Evolutionary conservation across 2,797 vertebrate species (phyloP).

Genomic region (Mionectes olivaceus): DNA sequence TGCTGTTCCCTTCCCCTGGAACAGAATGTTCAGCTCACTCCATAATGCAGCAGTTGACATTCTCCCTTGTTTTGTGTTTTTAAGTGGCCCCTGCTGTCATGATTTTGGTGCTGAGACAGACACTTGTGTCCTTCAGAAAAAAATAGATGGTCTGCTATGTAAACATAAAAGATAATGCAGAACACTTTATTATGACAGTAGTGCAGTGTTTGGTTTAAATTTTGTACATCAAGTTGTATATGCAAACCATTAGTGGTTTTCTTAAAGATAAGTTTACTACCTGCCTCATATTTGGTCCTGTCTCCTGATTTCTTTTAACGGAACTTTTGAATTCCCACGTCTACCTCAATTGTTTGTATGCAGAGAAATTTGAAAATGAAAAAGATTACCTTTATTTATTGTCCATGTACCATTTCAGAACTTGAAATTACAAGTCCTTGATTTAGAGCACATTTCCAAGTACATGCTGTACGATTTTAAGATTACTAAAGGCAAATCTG

Average conservation of each 20-base stretch:
- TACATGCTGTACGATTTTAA: not conserved
- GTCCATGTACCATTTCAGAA: not conserved
- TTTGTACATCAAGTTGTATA: not conserved
- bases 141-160: not conserved
- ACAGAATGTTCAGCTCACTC: not conserved
- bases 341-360: not conserved
- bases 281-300: not conserved
- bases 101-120: not conserved
- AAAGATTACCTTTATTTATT: not conserved
- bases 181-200: not conserved
- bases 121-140: not conserved
- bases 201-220: not conserved
- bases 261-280: not conserved
- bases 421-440: not conserved
- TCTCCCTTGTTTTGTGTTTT: not conserved
- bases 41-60: not conserved
- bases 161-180: not conserved
- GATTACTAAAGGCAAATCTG: not conserved
- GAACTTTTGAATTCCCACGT: not conserved
- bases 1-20: not conserved
- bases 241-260: not conserved
- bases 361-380: not conserved
- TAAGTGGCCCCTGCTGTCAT: not conserved
- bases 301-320: not conserved
- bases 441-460: not conserved